Percentiles rank a stretch among this genome's conserved stretches.
phyloP scores from a whole-genome alignment of 1,140 invertebrate species.

The Pseudomyrmex concolor region DNA sequence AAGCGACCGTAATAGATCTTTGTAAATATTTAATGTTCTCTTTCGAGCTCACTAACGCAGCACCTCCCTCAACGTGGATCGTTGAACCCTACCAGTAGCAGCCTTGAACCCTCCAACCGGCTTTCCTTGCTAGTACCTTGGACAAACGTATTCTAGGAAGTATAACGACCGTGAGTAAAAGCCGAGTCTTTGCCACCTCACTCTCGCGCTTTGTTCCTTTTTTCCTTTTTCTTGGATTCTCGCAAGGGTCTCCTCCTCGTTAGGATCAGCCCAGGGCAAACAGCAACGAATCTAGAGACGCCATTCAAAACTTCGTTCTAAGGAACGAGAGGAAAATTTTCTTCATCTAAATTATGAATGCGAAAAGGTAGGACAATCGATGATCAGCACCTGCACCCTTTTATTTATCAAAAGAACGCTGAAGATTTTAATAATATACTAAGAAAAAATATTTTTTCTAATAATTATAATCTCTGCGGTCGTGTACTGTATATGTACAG shows the following conservation, averaged over 20 bases:
- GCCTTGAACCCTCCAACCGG: slow-evolving; percentile 74
- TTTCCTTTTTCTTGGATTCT: slow-evolving; percentile 48
- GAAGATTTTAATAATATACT: slow-evolving; percentile 15
- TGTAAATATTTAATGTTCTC: slow-evolving; percentile 66
- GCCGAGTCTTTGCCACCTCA: background rate
- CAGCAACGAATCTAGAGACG: slow-evolving; percentile 34
- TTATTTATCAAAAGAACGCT: background rate
- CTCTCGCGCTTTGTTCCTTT: slow-evolving; percentile 56
- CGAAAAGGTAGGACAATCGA: background rate
- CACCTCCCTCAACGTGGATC: slow-evolving; percentile 63
- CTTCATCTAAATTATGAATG: slow-evolving; percentile 28
- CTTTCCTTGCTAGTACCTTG: slow-evolving; percentile 73
- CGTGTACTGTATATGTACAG: no score
- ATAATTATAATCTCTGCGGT: no score
- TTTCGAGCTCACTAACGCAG: slow-evolving; percentile 40
- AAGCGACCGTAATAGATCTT: slow-evolving; percentile 37
- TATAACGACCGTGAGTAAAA: slow-evolving; percentile 72
- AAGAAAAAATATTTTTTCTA: background rate
- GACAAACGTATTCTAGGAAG: slow-evolving; percentile 71
- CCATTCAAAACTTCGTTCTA: slow-evolving; percentile 2
- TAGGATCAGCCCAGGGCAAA: slow-evolving; percentile 60
- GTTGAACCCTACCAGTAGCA: slow-evolving; percentile 65
- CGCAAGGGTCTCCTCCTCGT: slow-evolving; percentile 59
- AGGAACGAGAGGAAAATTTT: background rate
- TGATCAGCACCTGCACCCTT: background rate